Percentiles rank a stretch among this genome's conserved stretches.
phyloP scores from a whole-genome alignment of 2,797 vertebrate species.

The Lemur catta region DNA sequence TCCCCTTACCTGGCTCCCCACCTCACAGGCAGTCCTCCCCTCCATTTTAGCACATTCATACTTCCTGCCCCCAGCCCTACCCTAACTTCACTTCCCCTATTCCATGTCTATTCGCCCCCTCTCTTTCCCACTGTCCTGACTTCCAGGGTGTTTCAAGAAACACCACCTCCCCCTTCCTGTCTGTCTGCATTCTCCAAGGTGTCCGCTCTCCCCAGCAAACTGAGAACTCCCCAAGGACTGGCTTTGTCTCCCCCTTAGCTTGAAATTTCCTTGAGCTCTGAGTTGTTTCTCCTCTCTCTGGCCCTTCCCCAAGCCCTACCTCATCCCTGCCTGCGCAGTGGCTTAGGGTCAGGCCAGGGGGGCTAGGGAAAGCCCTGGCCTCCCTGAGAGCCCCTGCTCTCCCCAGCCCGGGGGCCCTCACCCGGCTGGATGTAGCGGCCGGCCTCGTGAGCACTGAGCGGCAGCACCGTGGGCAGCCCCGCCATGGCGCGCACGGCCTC shows the following conservation, averaged over 20 bases:
- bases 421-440: conserved; percentile 87
- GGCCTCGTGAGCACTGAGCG: conserved; percentile 85
- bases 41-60: rapidly evolving
- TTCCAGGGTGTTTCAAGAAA: not conserved
- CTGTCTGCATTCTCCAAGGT: not conserved
- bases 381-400: too few species aligned
- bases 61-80: not conserved
- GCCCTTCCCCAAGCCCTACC: not conserved
- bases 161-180: not conserved
- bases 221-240: not conserved
- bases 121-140: not conserved
- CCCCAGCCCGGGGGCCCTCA: conserved; percentile 61
- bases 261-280: not conserved
- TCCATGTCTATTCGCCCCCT: not conserved
- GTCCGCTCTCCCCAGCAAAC: not conserved
- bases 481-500: conserved; percentile 78
- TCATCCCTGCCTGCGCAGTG: not conserved
- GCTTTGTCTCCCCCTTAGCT: not conserved
- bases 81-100: not conserved
- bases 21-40: not conserved
- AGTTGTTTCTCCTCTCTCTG: not conserved
- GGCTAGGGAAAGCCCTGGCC: not conserved
- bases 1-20: not conserved
- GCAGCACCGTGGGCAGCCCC: conserved; percentile 86
- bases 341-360: not conserved